Base-by-base conservation (phyloP, 64 coral and sea anemone species). In the Dendrophyllia cribrosa region DNA sequence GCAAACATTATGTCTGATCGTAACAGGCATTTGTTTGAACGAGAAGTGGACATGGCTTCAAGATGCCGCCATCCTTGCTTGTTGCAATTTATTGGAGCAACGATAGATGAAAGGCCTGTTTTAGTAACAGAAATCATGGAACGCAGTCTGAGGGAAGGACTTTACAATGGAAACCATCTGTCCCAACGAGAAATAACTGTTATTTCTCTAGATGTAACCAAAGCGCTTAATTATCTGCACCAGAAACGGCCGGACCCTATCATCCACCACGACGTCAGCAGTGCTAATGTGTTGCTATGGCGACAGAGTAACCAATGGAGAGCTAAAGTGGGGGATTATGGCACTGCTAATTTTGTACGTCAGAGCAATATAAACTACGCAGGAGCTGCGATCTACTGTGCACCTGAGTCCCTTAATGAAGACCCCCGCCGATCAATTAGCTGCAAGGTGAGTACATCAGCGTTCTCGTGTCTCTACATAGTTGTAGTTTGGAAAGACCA, bases 61-160 rank as follows among this genome's bases (percentile, higher is more conserved):
- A 47, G 60, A 60, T 88, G 84, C 43, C 75, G 74, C 5, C 92
- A 93, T 63, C 92, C 92, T 1, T 69, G 76, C 22, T 52, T 95
- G 15, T 25, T 95, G 12, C 93, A 90, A 62, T 95, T 95, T 23
- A 90, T 95, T 47, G 87, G 93, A 25, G 93, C 93, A 5, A 90
- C 93, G 65, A 21, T 17, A 2, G 87, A 95, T 24, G 53, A 80
- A 5, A 64, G 59, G 10, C 79, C 79, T 3, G 16, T 83, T 25
- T 19, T 95, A 16, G 73, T 95, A 3, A 90, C 69, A 14, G 93
- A 95, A 19, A 15, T 91, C 34, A 70, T 95, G 88, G 88, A 91
- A 11, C 86, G 58, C 1, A 91, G 88, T 52, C 58, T 95, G 10
- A 83, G 80, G 49, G 13, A 14, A 15, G 17, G 58, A 6, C 56